Base-by-base conservation (phyloP, 2,797 vertebrate species). In the Betta splendens region DNA sequence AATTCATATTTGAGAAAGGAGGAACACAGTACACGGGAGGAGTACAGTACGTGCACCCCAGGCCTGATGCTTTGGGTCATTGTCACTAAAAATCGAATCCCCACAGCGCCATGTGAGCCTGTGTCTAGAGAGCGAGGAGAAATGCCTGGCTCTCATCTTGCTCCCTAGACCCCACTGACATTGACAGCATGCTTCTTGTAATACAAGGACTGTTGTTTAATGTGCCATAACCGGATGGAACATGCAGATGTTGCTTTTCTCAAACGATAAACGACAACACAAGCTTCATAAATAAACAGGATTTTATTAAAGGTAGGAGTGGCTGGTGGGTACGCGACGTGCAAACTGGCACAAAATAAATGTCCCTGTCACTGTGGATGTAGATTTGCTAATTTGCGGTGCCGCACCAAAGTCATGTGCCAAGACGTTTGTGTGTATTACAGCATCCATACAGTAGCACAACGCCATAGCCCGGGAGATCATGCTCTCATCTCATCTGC, bases 221-320 rank as follows among this genome's bases (percentile, higher is more conserved):
- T 76, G 72, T 80, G 77, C 72, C 71, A 72, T 85, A 80, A 84
- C 79, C 48, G 69, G 71, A 82, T 74, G 71, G 54, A 89, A 61
- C 69, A 66, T 80, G 78, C 85, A 87, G 79, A 87, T 85, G 86
- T 75, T 86, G 81, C 79, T 82, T 80, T 85, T 90, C 83, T 57
- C 59, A 83, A 85, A 81, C 29, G 58, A 85, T 86, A 82, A 85
- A 86, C 79, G 75, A 75, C 44, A 83, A 77, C 75, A 74, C 73
- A 74, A 65, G 46, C 46, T 62, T 61, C 13, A 2, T 58, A 65
- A 38, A 68, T 49, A 46, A 64, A 56, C 7, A 59, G 46, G 38
- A 69, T 52, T 68, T 53, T 51, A n/a, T n/a, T 32, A 36, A 39
- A 69, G 47, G 46, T 48, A 54, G 42, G 23, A 36, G 49, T 54